Conservation (phyloP, 2,888 invertebrate species). For the Drosophila basisetae region DNA sequence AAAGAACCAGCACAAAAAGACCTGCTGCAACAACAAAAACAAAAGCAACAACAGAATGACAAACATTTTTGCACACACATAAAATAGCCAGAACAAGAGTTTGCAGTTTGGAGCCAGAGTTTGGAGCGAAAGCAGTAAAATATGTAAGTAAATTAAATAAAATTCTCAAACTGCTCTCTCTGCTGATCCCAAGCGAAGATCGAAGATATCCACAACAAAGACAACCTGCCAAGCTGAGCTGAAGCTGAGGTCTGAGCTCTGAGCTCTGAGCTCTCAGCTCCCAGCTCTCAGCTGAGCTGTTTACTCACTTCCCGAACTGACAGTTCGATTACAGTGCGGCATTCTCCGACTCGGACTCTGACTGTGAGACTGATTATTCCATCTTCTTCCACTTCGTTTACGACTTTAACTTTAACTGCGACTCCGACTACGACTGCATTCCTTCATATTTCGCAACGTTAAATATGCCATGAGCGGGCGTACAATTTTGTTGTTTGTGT, state of each 20-base stretch:
- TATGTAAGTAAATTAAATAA: slow-evolving; percentile 42
- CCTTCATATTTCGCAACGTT: slow-evolving; percentile 74
- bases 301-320: slow-evolving; percentile 16
- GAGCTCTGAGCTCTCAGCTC: background rate
- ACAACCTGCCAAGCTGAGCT: slow-evolving; percentile 40
- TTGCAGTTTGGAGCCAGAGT: slow-evolving; percentile 2
- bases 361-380: slow-evolving; percentile 2
- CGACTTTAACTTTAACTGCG: slow-evolving; percentile 11
- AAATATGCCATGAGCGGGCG: slow-evolving; percentile 66
- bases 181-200: slow-evolving; percentile 18
- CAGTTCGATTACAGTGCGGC: slow-evolving; percentile 66
- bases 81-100: slow-evolving; percentile 14
- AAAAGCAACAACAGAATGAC: slow-evolving; percentile 46
- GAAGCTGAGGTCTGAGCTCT: background rate
- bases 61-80: slow-evolving; percentile 52
- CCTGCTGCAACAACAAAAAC: slow-evolving; percentile 1
- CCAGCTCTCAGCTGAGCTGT: background rate
- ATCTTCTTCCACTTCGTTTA: slow-evolving; percentile 14
- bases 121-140: slow-evolving; percentile 4
- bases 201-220: slow-evolving; percentile 32
- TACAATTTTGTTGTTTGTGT: slow-evolving; percentile 32
- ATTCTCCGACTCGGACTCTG: slow-evolving; percentile 22
- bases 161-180: slow-evolving; percentile 33
- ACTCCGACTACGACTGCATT: slow-evolving; percentile 60
- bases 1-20: slow-evolving; percentile 42